Percentiles rank a stretch among this genome's conserved stretches.
Conservation (phyloP, 2,113 vertebrate species). For the Mastomys natalensis region DNA sequence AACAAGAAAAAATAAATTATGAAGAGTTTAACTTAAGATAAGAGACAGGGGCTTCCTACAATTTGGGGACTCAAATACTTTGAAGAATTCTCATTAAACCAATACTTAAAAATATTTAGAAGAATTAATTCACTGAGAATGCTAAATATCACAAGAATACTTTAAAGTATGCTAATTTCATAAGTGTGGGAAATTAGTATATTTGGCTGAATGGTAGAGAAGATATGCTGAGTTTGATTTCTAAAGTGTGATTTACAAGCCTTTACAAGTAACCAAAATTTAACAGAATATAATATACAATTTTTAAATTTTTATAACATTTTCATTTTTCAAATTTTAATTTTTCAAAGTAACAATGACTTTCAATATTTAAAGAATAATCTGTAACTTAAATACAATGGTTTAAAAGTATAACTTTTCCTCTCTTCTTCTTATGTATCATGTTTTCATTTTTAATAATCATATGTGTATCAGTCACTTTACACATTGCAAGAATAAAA, state of each 20-base stretch:
- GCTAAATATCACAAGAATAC: neutral
- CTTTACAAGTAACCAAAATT: neutral
- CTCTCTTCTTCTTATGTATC: neutral
- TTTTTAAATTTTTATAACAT: neutral
- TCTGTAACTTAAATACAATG: neutral
- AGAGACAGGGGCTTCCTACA: neutral
- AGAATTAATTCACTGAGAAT: neutral
- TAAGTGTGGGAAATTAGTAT: neutral
- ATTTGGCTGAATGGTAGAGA: neutral
- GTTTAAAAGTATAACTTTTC: constrained; percentile 26
- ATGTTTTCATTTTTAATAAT: neutral
- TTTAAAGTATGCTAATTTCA: neutral
- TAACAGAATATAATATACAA: neutral
- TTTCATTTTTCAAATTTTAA: neutral
- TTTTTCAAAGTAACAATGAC: constrained; percentile 49
- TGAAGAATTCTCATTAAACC: neutral
- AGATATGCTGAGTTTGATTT: constrained; percentile 14
- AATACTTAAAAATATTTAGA: neutral
- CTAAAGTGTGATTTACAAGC: constrained; percentile 20
- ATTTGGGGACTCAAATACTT: neutral
- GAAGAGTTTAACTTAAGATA: constrained; percentile 5
- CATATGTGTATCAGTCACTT: neutral
- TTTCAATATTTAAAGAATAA: constrained; percentile 11
- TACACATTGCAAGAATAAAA: neutral
- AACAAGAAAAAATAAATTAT: constrained; percentile 23